A percentile compares a stretch with the other conserved stretches of the same genome.
These are phyloP conservation scores for Agriotes lineatus DNA, from an alignment of 2,888 invertebrate genomes.

Conservation along the genomic window DNA sequence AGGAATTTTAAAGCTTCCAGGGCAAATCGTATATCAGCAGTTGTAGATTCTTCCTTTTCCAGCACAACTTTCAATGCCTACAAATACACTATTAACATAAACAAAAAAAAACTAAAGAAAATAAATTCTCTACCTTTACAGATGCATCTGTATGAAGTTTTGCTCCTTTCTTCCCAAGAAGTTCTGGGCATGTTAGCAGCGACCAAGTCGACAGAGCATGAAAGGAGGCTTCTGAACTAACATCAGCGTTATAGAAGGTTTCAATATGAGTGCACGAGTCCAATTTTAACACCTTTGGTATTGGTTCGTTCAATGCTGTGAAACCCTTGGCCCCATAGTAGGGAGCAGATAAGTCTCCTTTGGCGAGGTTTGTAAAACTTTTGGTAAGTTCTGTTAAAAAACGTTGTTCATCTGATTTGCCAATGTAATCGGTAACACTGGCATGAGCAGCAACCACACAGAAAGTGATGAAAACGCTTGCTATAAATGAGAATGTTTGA, in stretches of 20 bases:
- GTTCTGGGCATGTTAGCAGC: constrained; percentile 54
- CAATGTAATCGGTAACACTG: constrained; percentile 62
- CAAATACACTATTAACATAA: no score
- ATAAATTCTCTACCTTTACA: constrained; percentile 67
- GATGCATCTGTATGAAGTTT: constrained; percentile 57
- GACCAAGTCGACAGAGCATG: constrained; percentile 58
- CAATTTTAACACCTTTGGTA: constrained; percentile 67
- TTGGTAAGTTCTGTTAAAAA: constrained; percentile 56
- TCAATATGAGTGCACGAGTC: constrained; percentile 67
- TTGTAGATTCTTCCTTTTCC: constrained; percentile 75
- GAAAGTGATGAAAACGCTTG: constrained; percentile 17
- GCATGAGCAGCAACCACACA: constrained; percentile 50
- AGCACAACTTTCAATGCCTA: constrained; percentile 68
- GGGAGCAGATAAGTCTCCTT: constrained; percentile 73
- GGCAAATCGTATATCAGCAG: constrained; percentile 81
- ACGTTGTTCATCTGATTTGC: constrained; percentile 56
- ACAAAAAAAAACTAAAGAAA: no score
- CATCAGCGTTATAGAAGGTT: constrained; percentile 55
- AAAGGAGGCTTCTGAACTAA: constrained; percentile 54
- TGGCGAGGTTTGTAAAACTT: constrained; percentile 55
- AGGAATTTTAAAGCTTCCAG: constrained; percentile 77
- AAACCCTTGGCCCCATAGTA: constrained; percentile 83
- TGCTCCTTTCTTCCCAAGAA: constrained; percentile 42
- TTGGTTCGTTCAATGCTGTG: constrained; percentile 73
- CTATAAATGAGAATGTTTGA: constrained; percentile 25